A percentile compares a stretch with the other conserved stretches of the same genome.
These are phyloP conservation scores for Saxicola maurus DNA, from an alignment of 2,797 vertebrate genomes.

Conservation along the genomic window DNA sequence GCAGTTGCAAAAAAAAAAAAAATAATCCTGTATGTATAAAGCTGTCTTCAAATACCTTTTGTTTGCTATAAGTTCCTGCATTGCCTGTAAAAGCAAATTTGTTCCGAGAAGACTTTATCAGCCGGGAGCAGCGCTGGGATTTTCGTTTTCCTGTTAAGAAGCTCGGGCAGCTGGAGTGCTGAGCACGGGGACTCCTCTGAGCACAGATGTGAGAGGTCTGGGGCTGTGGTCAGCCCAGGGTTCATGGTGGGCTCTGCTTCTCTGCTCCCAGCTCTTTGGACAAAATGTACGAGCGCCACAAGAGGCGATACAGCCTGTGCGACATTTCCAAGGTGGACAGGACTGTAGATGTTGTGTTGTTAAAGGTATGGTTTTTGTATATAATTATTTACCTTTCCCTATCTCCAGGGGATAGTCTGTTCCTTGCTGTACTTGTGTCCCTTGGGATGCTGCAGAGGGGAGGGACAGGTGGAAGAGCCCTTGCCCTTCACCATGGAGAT, in stretches of 20 bases:
- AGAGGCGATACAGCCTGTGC: slow-evolving; percentile 91
- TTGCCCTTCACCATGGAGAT: neutral
- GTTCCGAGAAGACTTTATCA: slow-evolving; percentile 59
- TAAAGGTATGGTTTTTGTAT: slow-evolving; percentile 83
- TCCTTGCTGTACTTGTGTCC: fast-evolving
- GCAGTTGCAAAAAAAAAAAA: neutral
- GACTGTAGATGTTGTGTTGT: slow-evolving; percentile 88
- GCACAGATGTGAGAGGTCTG: slow-evolving; percentile 72
- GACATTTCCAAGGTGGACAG: slow-evolving; percentile 87
- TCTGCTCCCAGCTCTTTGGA: neutral
- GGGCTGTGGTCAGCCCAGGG: neutral
- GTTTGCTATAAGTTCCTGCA: slow-evolving; percentile 20
- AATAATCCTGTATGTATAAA: neutral
- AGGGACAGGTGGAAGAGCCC: neutral
- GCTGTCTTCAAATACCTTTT: slow-evolving; percentile 24
- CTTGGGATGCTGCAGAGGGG: neutral
- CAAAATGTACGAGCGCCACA: slow-evolving; percentile 94
- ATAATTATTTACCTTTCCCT: neutral
- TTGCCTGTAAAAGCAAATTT: slow-evolving; percentile 29
- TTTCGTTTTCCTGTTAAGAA: slow-evolving; percentile 60
- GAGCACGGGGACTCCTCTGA: slow-evolving; percentile 37
- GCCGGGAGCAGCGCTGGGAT: slow-evolving; percentile 17
- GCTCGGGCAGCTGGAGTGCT: slow-evolving; percentile 46
- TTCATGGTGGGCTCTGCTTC: slow-evolving; percentile 65
- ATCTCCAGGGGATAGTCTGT: neutral